Conservation (phyloP, 2,113 vertebrate genomes). For the Heterocephalus glaber region DNA sequence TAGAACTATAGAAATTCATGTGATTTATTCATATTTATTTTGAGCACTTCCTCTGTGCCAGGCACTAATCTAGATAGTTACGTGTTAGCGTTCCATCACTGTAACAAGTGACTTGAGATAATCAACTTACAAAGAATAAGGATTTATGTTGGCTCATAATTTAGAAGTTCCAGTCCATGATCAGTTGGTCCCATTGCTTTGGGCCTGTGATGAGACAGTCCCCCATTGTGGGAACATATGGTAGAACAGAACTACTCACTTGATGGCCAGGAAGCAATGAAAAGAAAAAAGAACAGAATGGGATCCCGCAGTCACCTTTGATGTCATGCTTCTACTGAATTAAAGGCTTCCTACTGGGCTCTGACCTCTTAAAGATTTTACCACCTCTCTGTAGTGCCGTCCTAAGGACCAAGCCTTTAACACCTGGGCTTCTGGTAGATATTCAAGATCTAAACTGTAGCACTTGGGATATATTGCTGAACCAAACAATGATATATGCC, state of each 20-base stretch:
- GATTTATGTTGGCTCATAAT: background rate
- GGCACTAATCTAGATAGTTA: background rate
- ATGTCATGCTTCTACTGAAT: background rate
- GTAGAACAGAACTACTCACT: background rate
- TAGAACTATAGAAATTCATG: constrained; percentile 14
- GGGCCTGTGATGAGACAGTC: background rate
- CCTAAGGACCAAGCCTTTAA: background rate
- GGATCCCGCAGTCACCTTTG: background rate
- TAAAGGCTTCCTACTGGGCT: background rate
- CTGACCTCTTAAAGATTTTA: background rate
- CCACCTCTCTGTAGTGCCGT: background rate
- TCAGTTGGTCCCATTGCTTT: background rate
- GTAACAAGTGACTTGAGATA: background rate
- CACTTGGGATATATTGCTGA: constrained; percentile 13
- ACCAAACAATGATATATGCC: background rate
- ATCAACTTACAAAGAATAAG: background rate
- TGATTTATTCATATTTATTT: constrained; percentile 5
- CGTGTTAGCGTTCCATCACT: background rate
- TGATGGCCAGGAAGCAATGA: background rate
- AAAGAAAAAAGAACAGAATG: background rate
- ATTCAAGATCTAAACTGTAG: background rate
- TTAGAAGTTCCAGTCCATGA: background rate
- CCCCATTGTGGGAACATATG: background rate
- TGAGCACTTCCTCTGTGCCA: background rate
- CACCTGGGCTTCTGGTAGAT: background rate